Conservation (phyloP, 2,888 invertebrate species). For the Cryptops parisi region DNA sequence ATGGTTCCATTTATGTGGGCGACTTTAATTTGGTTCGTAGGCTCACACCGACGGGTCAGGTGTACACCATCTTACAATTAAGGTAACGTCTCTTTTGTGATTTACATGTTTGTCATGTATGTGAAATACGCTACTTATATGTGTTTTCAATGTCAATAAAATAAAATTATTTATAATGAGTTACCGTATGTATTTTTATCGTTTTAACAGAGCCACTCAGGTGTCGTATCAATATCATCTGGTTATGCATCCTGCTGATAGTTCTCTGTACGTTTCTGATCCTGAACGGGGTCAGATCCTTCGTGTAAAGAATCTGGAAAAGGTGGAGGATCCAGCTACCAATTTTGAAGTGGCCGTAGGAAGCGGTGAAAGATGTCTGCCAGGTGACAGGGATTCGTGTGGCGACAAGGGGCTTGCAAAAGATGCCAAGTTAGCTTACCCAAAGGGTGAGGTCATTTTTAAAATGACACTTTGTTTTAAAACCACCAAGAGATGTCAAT, state of each 20-base stretch:
- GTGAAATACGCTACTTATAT: not conserved
- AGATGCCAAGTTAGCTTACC: constrained; percentile 86
- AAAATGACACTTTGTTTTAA: too few relatives aligned
- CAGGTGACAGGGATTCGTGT: constrained; percentile 86
- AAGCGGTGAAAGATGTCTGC: constrained; percentile 81
- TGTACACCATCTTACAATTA: constrained; percentile 59
- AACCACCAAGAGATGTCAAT: not conserved
- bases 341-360: constrained; percentile 94
- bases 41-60: constrained; percentile 69
- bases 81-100: constrained; percentile 40
- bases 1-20: constrained; percentile 87
- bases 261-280: constrained; percentile 86
- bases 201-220: constrained; percentile 52
- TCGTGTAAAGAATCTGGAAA: constrained; percentile 63
- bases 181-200: not conserved
- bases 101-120: too few relatives aligned
- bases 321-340: constrained; percentile 68
- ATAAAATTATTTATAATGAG: not conserved
- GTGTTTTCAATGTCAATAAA: not conserved
- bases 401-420: constrained; percentile 88
- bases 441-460: constrained; percentile 62
- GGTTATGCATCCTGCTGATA: constrained; percentile 86
- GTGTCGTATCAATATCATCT: constrained; percentile 95
- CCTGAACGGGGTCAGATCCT: constrained; percentile 91
- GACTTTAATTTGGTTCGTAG: constrained; percentile 88